Conservation (phyloP, 2,888 invertebrate species). For the Agrilus cyanescens region DNA sequence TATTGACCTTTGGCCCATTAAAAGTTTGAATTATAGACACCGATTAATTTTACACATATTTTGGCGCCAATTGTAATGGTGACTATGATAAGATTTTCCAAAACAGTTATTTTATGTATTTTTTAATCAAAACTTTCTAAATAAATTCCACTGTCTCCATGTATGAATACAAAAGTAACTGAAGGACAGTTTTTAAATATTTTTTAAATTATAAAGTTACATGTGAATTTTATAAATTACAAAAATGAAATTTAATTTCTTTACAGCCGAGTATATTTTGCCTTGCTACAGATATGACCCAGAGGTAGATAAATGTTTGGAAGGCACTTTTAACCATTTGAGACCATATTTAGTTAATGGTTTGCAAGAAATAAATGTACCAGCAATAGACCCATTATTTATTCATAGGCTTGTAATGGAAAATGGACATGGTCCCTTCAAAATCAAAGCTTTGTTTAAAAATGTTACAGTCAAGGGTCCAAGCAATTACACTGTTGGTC, state of each 20-base stretch:
- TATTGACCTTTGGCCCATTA: no score
- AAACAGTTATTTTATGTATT: no score
- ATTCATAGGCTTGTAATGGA: slow-evolving; percentile 65
- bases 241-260: slow-evolving; percentile 1
- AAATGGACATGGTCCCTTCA: slow-evolving; percentile 64
- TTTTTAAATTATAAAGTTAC: no score
- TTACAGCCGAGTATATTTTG: slow-evolving; percentile 60
- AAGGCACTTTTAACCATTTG: slow-evolving; percentile 59
- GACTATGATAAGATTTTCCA: no score
- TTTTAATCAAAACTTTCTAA: no score
- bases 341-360: slow-evolving; percentile 58
- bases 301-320: slow-evolving; percentile 52
- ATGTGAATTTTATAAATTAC: not conserved
- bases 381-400: slow-evolving; percentile 60
- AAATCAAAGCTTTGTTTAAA: slow-evolving; percentile 59
- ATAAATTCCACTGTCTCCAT: no score
- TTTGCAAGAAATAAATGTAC: slow-evolving; percentile 58
- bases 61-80: no score
- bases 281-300: slow-evolving; percentile 59
- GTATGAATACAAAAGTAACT: no score
- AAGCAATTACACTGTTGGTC: slow-evolving; percentile 59
- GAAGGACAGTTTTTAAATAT: no score
- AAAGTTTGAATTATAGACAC: no score
- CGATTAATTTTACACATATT: no score
- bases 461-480: slow-evolving; percentile 68